Percentiles rank a stretch among this genome's conserved stretches.
Evolutionary conservation across 2,888 invertebrate genomes (phyloP).

Genomic region (Lutraria lutraria): DNA sequence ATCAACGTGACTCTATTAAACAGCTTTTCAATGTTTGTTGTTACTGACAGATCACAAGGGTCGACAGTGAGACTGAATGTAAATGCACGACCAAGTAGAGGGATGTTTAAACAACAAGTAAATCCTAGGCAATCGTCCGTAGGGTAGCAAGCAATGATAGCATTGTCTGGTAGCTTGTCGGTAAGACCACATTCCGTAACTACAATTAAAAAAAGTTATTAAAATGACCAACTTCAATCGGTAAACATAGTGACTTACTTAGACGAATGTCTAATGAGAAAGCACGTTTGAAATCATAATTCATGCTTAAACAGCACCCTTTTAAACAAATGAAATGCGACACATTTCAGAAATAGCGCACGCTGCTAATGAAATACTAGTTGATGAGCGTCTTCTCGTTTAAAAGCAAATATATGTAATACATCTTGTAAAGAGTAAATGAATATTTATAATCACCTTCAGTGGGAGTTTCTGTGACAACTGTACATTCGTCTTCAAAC

Average conservation of each 20-base stretch:
- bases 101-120: constrained; percentile 24
- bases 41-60: neutral
- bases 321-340: too few relatives aligned
- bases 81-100: neutral
- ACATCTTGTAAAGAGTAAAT: too few relatives aligned
- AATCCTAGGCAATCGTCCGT: neutral
- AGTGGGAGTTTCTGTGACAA: neutral
- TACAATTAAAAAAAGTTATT: neutral
- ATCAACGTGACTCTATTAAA: neutral
- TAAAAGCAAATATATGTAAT: too few relatives aligned
- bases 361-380: too few relatives aligned
- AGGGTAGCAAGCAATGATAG: neutral
- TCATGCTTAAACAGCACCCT: too few relatives aligned
- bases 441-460: neutral
- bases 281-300: too few relatives aligned
- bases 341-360: too few relatives aligned
- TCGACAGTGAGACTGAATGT: neutral
- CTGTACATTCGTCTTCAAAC: neutral
- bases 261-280: too few relatives aligned
- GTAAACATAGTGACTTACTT: too few relatives aligned
- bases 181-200: neutral
- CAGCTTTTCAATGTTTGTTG: constrained; percentile 21
- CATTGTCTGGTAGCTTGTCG: neutral
- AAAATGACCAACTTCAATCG: too few relatives aligned
- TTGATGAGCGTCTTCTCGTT: too few relatives aligned